These are phyloP conservation scores for Notocelia uddmanniana DNA, from an alignment of 2,888 invertebrate genomes.

Conservation along the genomic window DNA sequence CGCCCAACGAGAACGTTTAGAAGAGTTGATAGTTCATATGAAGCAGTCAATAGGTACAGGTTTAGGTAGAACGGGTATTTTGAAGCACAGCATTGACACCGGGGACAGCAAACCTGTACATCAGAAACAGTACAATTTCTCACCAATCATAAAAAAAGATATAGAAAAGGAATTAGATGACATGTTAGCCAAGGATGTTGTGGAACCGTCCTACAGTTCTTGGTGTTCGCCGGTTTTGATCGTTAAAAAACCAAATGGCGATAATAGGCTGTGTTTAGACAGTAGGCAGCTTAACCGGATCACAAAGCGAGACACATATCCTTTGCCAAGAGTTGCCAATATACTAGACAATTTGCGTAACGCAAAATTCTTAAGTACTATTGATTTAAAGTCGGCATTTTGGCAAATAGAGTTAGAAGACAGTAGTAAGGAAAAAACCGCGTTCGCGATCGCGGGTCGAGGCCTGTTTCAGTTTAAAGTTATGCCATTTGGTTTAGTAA, in stretches of 20 bases:
- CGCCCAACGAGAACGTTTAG: not conserved
- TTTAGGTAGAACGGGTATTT: constrained; percentile 36
- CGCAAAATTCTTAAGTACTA: constrained; percentile 41
- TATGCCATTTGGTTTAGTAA: constrained; percentile 42
- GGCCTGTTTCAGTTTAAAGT: too few relatives aligned
- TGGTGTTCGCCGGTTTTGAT: constrained; percentile 47
- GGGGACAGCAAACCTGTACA: constrained; percentile 23
- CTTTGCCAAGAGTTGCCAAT: constrained; percentile 46
- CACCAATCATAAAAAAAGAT: constrained; percentile 31
- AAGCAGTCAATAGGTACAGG: constrained; percentile 30
- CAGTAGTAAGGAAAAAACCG: constrained; percentile 47
- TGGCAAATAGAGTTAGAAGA: constrained; percentile 53
- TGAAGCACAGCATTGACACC: constrained; percentile 15
- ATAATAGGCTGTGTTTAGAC: constrained; percentile 48
- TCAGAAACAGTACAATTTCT: constrained; percentile 42
- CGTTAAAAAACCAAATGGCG: too few relatives aligned
- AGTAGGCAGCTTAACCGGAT: constrained; percentile 49
- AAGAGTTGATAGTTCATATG: constrained; percentile 28
- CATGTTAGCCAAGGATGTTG: constrained; percentile 27
- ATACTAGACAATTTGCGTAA: constrained; percentile 47
- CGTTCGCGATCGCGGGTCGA: constrained; percentile 39
- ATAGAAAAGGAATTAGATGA: constrained; percentile 32
- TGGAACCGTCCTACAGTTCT: constrained; percentile 40
- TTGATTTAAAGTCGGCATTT: constrained; percentile 55
- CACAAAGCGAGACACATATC: constrained; percentile 43